phyloP scores from a whole-genome alignment of 1,140 invertebrate genomes.

The Hylaeus anthracinus region DNA sequence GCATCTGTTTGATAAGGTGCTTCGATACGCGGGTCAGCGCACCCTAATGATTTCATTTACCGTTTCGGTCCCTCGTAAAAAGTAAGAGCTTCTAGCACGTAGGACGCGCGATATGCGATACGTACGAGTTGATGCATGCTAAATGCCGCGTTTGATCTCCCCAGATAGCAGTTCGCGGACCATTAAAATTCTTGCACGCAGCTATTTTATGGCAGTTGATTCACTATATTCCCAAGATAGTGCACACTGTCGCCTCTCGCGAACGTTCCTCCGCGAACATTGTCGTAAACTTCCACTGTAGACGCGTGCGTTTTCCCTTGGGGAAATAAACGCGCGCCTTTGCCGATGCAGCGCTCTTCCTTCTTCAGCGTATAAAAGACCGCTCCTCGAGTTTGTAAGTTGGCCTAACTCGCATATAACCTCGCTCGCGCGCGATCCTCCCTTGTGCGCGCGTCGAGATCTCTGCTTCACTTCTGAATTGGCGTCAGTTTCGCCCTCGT shows the following conservation, averaged over 20 bases:
- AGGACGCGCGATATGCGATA: constrained; percentile 23
- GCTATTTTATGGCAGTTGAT: constrained; percentile 49
- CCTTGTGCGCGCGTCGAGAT: background rate
- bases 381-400: background rate
- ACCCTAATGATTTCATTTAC: constrained; percentile 48
- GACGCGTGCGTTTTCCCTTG: constrained; percentile 3
- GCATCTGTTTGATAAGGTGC: background rate
- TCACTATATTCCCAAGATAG: constrained; percentile 35
- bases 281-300: constrained; percentile 13
- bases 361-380: background rate
- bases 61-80: constrained; percentile 30
- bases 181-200: constrained; percentile 51
- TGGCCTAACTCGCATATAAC: too few species aligned
- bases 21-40: constrained; percentile 24
- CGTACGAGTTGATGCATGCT: constrained; percentile 40
- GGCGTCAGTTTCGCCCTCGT: too few species aligned
- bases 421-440: background rate
- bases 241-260: background rate
- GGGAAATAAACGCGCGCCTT: background rate
- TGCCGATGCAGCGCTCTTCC: background rate
- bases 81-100: constrained; percentile 22
- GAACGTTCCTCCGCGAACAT: background rate
- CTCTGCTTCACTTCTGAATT: background rate
- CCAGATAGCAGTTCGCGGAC: constrained; percentile 28
- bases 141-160: constrained; percentile 37